Evolutionary conservation across 2,888 invertebrate species (phyloP).

Genomic region (Azorinus chamasolen): DNA sequence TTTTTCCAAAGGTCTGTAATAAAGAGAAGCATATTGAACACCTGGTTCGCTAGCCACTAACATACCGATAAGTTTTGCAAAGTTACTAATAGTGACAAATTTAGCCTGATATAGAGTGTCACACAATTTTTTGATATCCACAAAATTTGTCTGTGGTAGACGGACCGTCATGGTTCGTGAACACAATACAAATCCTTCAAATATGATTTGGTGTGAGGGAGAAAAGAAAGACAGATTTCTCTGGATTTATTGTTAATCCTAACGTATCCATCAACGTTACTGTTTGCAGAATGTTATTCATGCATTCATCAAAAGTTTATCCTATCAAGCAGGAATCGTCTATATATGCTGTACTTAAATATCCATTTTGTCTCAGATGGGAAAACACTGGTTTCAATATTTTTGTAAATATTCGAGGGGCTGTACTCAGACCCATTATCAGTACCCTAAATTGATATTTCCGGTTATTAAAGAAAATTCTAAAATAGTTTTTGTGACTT

Average conservation of each 20-base stretch:
- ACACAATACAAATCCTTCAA: conserved; percentile 56
- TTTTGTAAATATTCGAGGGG: conserved; percentile 29
- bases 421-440: conserved; percentile 22
- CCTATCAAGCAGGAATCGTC: conserved; percentile 50
- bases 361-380: conserved; percentile 22
- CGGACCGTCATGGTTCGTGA: conserved; percentile 44
- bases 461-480: conserved; percentile 21
- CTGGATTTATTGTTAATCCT: conserved; percentile 58
- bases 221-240: conserved; percentile 56
- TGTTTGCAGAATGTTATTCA: conserved; percentile 32
- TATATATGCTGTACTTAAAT: conserved; percentile 44
- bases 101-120: conserved; percentile 8
- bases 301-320: conserved; percentile 22
- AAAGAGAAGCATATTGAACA: conserved; percentile 51
- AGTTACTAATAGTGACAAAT: conserved; percentile 31
- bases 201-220: conserved; percentile 46
- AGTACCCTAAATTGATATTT: conserved; percentile 38
- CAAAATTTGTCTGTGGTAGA: conserved; percentile 26
- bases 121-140: conserved; percentile 25
- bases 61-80: conserved; percentile 45
- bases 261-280: conserved; percentile 36
- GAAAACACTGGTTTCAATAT: conserved; percentile 44
- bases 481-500: conserved; percentile 32
- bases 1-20: conserved; percentile 53
- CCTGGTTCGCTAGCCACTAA: conserved; percentile 53